Evolutionary conservation across 2,797 vertebrate species (phyloP).

Genomic region (Labeo calbasu): DNA sequence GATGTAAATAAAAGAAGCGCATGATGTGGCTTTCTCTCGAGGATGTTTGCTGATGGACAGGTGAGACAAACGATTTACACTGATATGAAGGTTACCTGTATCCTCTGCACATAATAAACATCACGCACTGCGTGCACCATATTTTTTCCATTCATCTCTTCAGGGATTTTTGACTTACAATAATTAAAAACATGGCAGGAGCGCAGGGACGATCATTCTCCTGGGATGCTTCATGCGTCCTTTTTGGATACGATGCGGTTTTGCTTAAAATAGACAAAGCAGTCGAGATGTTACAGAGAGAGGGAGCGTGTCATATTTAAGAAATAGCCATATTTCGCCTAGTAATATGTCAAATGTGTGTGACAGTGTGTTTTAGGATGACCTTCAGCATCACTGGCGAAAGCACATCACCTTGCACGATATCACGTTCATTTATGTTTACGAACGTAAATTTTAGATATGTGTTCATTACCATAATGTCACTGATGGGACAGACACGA

Average conservation of each 20-base stretch:
- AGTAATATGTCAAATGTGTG: conserved; percentile 49
- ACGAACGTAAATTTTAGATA: not conserved
- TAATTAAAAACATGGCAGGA: conserved; percentile 33
- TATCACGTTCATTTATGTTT: conserved; percentile 48
- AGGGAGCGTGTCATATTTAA: conserved; percentile 2
- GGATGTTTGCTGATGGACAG: conserved; percentile 55
- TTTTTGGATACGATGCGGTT: conserved; percentile 38
- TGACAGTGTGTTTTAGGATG: conserved; percentile 70
- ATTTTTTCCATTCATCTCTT: conserved; percentile 47
- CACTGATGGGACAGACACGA: not conserved
- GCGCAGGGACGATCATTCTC: conserved; percentile 10
- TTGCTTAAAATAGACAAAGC: conserved; percentile 41
- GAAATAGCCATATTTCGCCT: conserved; percentile 67
- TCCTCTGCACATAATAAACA: conserved; percentile 16
- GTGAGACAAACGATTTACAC: conserved; percentile 26
- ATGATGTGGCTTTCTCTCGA: conserved; percentile 71
- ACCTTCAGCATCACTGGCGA: conserved; percentile 74
- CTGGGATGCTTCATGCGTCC: conserved; percentile 23
- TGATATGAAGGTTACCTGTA: conserved; percentile 16
- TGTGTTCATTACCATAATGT: not conserved
- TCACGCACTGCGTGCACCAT: not conserved
- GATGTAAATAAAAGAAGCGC: conserved; percentile 65
- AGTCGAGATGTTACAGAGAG: not conserved
- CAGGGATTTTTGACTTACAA: conserved; percentile 17
- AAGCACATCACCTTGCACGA: conserved; percentile 71